These are phyloP conservation scores for Rhea americana DNA, from an alignment of 2,113 vertebrate species.

Conservation along the genomic window DNA sequence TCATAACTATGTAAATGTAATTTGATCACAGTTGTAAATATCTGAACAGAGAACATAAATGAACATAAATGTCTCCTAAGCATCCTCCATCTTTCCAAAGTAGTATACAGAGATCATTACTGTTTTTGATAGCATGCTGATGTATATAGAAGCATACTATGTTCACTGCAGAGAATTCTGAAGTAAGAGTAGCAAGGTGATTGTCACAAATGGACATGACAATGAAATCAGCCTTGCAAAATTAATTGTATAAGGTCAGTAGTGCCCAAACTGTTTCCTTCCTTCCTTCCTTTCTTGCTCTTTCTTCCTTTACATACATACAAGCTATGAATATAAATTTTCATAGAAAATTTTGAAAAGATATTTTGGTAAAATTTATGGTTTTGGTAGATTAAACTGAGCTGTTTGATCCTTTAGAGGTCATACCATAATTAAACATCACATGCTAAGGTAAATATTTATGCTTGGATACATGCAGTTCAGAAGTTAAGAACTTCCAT, in stretches of 20 bases:
- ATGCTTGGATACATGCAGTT: background rate
- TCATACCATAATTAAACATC: background rate
- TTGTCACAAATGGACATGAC: conserved; percentile 53
- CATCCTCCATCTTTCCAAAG: background rate
- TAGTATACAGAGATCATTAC: background rate
- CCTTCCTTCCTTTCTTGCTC: no score
- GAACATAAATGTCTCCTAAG: conserved; percentile 27
- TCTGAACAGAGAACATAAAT: conserved; percentile 27
- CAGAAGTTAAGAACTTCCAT: background rate
- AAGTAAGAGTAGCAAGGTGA: conserved; percentile 28
- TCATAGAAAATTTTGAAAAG: background rate
- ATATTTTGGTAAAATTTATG: background rate
- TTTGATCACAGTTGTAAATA: conserved; percentile 49
- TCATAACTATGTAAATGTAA: conserved; percentile 56
- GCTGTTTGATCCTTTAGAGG: background rate
- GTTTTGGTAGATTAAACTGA: background rate
- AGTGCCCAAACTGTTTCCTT: background rate
- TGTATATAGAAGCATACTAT: background rate
- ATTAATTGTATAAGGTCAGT: conserved; percentile 36
- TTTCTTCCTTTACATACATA: no score
- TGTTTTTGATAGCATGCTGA: background rate
- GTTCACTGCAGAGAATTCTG: conserved; percentile 10
- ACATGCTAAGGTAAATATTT: conserved; percentile 13
- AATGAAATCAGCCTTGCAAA: conserved; percentile 39
- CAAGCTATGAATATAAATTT: background rate